Percentiles rank a stretch among this genome's conserved stretches.
Evolutionary conservation across 1,140 invertebrate species (phyloP).

Genomic region (Aphis craccivora): DNA sequence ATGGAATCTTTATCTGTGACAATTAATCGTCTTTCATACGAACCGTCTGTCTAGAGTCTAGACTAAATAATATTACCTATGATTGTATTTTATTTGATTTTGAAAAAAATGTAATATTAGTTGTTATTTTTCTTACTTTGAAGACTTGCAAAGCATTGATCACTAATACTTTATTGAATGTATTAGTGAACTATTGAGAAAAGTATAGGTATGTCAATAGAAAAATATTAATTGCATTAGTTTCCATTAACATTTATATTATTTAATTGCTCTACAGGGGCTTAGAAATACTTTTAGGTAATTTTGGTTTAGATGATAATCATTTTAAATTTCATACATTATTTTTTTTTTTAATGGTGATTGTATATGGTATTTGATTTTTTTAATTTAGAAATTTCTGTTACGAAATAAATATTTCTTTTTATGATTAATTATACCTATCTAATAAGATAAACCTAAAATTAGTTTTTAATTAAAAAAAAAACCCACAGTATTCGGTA

Average conservation of each 20-base stretch:
- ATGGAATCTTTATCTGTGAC: background rate
- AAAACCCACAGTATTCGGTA: background rate
- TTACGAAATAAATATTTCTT: background rate
- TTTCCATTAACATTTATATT: background rate
- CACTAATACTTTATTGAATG: background rate
- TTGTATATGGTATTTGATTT: background rate
- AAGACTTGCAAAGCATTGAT: background rate
- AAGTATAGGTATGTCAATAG: background rate
- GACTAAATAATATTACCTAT: background rate
- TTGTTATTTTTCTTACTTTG: background rate
- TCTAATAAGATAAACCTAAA: background rate
- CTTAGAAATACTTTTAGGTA: background rate
- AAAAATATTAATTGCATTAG: background rate
- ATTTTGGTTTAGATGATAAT: background rate
- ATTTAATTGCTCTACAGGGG: background rate
- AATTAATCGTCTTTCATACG: background rate
- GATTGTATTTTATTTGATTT: background rate
- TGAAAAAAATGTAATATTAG: background rate
- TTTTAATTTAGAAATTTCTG: background rate
- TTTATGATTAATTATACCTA: background rate
- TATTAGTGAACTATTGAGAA: background rate
- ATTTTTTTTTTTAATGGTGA: background rate
- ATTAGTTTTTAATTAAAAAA: background rate
- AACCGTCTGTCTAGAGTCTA: background rate
- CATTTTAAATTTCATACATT: background rate